Evolutionary conservation across 1,140 invertebrate species (phyloP), one percentile per base, ranked within the genome.

Genomic region (Aphaenogaster floridana): DNA sequence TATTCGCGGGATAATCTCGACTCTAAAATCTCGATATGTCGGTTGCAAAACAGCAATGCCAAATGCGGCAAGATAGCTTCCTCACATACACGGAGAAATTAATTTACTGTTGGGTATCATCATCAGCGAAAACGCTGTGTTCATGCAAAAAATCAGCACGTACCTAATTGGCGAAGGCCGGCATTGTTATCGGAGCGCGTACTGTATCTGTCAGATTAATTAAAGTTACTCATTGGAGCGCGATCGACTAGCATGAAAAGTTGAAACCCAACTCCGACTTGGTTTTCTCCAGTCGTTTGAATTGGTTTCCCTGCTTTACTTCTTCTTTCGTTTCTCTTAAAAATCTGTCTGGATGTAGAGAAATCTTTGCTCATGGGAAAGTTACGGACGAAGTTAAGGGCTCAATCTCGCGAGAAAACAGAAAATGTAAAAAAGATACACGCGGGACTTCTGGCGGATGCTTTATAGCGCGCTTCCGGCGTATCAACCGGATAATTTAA

Each of bases 131-230:
- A 42, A 34, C 13, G 5, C 2, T 64, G 17, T n/a, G n/a, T 39
- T 79, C 34, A 13, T 34, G 9, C 6, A 48, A 48, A 83, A 48
- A 61, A 74, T 74, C 54, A 83, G 74, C 54, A 74, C 17, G 15
- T 80, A 28, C 28, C 28, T 28, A 28, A 54, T 79, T 79, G 17
- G 1, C 13, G 11, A 52, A 21, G 21, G 34, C 17, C 54, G n/a
- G 2, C 39, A 61, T 78, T 78, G 21, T 78, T 63, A 63, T 11
- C 34, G 34, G 11, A 57, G 36, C 1, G 34, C 9, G 11, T 48
- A 36, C 7, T 52, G 8, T 3, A 4, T 52, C 21, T 54, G 52
- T 72, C 42, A 34, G 6, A 48, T 83, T 59, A 68, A 72, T 83
- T 83, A 83, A 48, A 83, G 28, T 69, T 48, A 45, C 39, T 21